phyloP scores from a whole-genome alignment of 2,113 vertebrate species.

The Geococcyx californianus region DNA sequence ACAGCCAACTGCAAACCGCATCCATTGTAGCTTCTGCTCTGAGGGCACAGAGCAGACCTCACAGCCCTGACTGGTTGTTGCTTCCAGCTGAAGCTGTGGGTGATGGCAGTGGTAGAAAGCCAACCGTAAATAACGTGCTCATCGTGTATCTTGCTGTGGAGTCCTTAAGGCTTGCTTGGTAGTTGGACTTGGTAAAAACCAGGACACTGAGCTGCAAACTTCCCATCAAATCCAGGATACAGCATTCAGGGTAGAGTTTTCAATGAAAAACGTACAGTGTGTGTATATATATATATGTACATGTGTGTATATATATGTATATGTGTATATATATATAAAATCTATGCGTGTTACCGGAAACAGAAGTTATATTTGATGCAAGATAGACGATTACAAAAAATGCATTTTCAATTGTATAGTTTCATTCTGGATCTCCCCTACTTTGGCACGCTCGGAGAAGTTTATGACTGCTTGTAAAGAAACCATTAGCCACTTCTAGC shows the following conservation, averaged over 20 bases:
- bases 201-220: neutral
- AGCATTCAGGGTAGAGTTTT: neutral
- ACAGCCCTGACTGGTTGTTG: rapidly evolving
- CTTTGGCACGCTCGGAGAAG: neutral
- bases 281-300: no score
- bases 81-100: neutral
- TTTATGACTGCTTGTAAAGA: neutral
- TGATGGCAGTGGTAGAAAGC: rapidly evolving
- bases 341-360: neutral
- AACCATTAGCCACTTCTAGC: neutral
- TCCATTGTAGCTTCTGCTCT: neutral
- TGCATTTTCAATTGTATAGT: neutral
- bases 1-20: neutral
- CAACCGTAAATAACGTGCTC: rapidly evolving
- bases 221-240: neutral
- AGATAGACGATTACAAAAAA: neutral
- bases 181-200: neutral
- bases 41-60: neutral
- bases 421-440: neutral
- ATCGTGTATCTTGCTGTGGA: rapidly evolving
- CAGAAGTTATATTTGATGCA: neutral
- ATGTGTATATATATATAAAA: no score
- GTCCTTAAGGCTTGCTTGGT: no score
- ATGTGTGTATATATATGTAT: no score
- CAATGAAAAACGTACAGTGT: neutral